A percentile compares a stretch with the other conserved stretches of the same genome.
Conservation (phyloP, 2,113 vertebrate genomes). For the Phaethon lepturus region DNA sequence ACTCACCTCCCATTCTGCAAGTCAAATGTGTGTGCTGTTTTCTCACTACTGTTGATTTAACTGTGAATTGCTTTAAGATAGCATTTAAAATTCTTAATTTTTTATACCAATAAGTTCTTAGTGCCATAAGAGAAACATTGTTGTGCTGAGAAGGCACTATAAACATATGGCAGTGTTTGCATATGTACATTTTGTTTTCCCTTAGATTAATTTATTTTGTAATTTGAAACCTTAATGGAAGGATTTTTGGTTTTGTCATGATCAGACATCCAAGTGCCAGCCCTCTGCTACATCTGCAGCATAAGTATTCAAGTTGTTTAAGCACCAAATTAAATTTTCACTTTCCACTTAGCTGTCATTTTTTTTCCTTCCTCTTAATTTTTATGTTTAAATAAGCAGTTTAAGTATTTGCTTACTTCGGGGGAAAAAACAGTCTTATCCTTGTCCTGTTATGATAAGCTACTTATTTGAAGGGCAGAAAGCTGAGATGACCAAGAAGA, state of each 20-base stretch:
- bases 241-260: constrained; percentile 13
- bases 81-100: not conserved
- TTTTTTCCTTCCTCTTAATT: not conserved
- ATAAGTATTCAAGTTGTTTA: not conserved
- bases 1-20: not conserved
- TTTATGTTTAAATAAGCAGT: constrained; percentile 28
- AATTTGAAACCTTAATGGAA: not conserved
- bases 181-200: not conserved
- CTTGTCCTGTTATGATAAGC: not conserved
- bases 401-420: not conserved
- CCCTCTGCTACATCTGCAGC: not conserved
- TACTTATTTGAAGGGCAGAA: not conserved
- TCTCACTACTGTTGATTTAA: not conserved
- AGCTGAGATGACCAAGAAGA: not conserved
- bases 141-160: not conserved
- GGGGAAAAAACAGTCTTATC: not conserved
- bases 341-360: not conserved
- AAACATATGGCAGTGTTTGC: not conserved
- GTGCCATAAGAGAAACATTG: not conserved
- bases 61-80: not conserved
- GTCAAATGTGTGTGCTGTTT: not conserved
- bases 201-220: constrained; percentile 37
- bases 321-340: constrained; percentile 14
- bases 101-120: not conserved
- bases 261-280: not conserved